These are phyloP conservation scores for Pygoscelis adeliae DNA, from an alignment of 2,113 vertebrate genomes.

Conservation along the genomic window DNA sequence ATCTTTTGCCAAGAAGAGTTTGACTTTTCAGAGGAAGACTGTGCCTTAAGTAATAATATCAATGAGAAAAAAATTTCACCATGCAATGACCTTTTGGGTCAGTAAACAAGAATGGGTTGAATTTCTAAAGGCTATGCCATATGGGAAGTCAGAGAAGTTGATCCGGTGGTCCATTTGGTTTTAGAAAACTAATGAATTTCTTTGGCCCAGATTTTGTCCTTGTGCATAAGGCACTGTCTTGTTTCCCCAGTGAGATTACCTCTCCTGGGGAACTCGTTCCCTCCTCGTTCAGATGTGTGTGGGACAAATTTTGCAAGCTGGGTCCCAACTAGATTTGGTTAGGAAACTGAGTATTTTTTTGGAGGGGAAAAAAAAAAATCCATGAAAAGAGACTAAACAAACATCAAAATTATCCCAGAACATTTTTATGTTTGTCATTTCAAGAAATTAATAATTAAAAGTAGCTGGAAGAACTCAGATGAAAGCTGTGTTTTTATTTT, in stretches of 20 bases:
- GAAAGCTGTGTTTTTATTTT: background rate
- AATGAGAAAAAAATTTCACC: background rate
- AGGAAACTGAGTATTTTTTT: background rate
- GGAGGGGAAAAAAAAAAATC: rapidly evolving
- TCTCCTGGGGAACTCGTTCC: background rate
- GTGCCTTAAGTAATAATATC: background rate
- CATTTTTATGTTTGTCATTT: background rate
- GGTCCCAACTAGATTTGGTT: background rate
- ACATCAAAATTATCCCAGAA: background rate
- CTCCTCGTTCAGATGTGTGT: background rate
- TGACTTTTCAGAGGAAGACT: background rate
- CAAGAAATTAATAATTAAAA: background rate
- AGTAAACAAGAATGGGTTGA: background rate
- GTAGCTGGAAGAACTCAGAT: background rate
- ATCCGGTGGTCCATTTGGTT: background rate
- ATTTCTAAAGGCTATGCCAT: background rate
- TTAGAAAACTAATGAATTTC: background rate
- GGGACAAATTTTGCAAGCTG: background rate
- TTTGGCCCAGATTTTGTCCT: background rate
- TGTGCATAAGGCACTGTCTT: background rate
- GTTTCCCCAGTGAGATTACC: background rate
- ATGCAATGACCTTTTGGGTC: background rate
- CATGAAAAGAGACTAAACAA: background rate
- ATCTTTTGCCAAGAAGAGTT: background rate
- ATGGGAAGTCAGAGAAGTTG: background rate